These are phyloP conservation scores for Sceliomorpha sp. DNA, from an alignment of 2,888 invertebrate species.

Conservation along the genomic window DNA sequence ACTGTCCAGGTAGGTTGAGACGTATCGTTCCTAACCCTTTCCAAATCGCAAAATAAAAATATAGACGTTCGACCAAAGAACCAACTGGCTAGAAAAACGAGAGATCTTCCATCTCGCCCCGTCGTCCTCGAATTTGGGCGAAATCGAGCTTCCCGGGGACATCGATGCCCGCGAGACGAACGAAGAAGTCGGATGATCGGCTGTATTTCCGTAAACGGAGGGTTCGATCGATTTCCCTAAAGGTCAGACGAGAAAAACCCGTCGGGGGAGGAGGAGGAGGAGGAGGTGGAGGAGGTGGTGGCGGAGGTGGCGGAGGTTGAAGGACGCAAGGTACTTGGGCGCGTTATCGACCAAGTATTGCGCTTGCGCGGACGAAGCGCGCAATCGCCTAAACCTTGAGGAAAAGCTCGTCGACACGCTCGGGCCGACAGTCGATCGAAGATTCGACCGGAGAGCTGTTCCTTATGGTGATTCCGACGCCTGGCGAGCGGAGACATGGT, in stretches of 20 bases:
- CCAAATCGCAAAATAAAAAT: too few species aligned
- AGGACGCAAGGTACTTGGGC: constrained; percentile 40
- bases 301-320: constrained; percentile 40
- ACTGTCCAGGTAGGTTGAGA: too few species aligned
- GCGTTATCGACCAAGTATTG: constrained; percentile 73
- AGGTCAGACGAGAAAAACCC: constrained; percentile 19
- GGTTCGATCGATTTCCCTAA: constrained; percentile 13
- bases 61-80: too few species aligned
- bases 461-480: constrained; percentile 74
- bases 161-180: constrained; percentile 64
- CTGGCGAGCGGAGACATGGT: constrained; percentile 59
- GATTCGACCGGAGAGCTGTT: constrained; percentile 40
- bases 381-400: constrained; percentile 64
- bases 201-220: neutral
- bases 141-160: constrained; percentile 62
- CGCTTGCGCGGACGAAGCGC: constrained; percentile 76
- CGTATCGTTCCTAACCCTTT: too few species aligned
- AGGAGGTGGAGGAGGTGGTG: constrained; percentile 38
- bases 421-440: constrained; percentile 44
- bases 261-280: constrained; percentile 26
- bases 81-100: too few species aligned
- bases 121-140: too few species aligned
- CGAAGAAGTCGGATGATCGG: constrained; percentile 19
- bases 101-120: too few species aligned
- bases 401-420: constrained; percentile 23